Percentiles rank a stretch among this genome's conserved stretches.
phyloP scores from a whole-genome alignment of 1,140 invertebrate species.

The Ceratina australensis region DNA sequence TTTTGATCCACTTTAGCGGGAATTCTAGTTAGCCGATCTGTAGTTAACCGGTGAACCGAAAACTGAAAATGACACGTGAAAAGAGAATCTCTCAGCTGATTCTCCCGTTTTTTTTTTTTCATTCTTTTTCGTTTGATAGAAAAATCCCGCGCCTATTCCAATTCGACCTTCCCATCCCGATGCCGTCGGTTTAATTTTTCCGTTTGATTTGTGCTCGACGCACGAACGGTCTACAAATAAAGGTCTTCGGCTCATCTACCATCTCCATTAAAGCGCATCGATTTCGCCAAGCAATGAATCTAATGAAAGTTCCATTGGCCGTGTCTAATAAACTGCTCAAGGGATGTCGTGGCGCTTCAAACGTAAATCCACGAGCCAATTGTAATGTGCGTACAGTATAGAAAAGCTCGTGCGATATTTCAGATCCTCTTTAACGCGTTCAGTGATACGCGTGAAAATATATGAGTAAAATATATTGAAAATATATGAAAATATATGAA shows the following conservation, averaged over 20 bases:
- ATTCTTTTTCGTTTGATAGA: too few relatives aligned
- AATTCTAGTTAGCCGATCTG: conserved; percentile 45
- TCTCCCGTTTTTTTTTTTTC: neutral
- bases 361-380: too few relatives aligned
- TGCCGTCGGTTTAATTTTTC: conserved; percentile 11
- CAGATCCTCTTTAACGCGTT: too few relatives aligned
- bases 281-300: neutral
- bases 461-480: too few relatives aligned
- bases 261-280: neutral
- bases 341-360: too few relatives aligned
- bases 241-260: neutral
- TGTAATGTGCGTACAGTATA: too few relatives aligned
- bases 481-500: too few relatives aligned
- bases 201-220: neutral
- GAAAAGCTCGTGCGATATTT: too few relatives aligned
- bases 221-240: neutral
- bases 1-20: conserved; percentile 52
- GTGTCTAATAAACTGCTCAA: neutral
- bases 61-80: conserved; percentile 55
- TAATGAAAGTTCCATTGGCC: neutral
- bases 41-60: conserved; percentile 48
- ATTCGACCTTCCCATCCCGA: neutral
- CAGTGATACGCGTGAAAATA: too few relatives aligned
- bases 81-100: conserved; percentile 17
- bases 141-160: conserved; percentile 26